These are phyloP conservation scores for Pogonocichla stellata DNA, from an alignment of 2,113 vertebrate species.

Conservation along the genomic window DNA sequence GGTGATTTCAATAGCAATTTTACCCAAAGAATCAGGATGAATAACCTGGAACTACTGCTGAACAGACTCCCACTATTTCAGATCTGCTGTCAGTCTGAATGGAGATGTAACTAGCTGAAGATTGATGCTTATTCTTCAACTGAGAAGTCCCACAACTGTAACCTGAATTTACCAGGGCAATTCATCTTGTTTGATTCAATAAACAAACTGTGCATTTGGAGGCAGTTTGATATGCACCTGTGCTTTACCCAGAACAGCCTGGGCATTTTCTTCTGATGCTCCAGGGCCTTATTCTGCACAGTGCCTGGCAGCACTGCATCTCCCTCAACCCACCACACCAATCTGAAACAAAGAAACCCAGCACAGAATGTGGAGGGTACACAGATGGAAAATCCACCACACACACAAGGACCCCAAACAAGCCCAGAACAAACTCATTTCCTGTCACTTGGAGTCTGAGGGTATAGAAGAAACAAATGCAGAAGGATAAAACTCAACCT, in stretches of 20 bases:
- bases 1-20: not conserved
- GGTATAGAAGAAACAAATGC: not conserved
- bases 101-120: not conserved
- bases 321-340: not conserved
- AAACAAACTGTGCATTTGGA: not conserved
- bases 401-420: not conserved
- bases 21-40: not conserved
- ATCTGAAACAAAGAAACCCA: not conserved
- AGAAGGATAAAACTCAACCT: not conserved
- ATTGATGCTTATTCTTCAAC: not conserved
- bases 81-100: not conserved
- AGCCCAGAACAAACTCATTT: not conserved
- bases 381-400: not conserved
- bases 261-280: not conserved
- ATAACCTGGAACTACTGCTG: not conserved
- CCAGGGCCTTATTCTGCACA: not conserved
- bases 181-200: not conserved
- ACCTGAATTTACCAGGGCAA: not conserved
- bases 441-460: not conserved
- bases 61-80: not conserved
- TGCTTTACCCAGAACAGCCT: not conserved
- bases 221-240: not conserved
- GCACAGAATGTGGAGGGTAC: not conserved
- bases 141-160: not conserved
- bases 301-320: not conserved